Evolutionary conservation across 1,140 invertebrate species (phyloP).

Genomic region (Kradibia gibbosae): DNA sequence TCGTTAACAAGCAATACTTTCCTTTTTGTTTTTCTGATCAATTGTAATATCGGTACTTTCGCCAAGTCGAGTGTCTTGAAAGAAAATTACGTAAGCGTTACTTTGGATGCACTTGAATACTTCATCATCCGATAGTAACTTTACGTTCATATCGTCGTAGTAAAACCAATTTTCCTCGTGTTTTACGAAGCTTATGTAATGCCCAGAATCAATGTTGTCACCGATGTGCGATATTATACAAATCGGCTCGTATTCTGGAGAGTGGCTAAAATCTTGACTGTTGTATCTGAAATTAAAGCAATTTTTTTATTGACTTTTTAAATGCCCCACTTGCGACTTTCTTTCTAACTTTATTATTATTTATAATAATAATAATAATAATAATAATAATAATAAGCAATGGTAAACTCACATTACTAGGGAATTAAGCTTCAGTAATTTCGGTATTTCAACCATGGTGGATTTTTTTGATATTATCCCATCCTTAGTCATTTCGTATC

Average conservation of each 20-base stretch:
- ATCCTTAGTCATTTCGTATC: slow-evolving; percentile 61
- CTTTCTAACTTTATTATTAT: no score
- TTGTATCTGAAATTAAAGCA: slow-evolving; percentile 53
- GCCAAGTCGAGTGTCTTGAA: slow-evolving; percentile 55
- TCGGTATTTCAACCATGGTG: slow-evolving; percentile 60
- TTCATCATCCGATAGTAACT: slow-evolving; percentile 59
- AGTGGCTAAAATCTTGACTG: slow-evolving; percentile 43
- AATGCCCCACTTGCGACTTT: no score
- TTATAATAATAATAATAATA: no score
- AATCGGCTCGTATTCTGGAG: slow-evolving; percentile 59
- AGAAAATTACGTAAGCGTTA: slow-evolving; percentile 65
- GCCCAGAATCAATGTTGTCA: slow-evolving; percentile 63
- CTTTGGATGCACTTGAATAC: slow-evolving; percentile 60
- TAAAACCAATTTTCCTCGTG: slow-evolving; percentile 64
- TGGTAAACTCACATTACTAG: slow-evolving; percentile 59
- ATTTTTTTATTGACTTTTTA: slow-evolving; percentile 8
- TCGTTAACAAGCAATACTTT: slow-evolving; percentile 43
- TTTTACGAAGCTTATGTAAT: slow-evolving; percentile 65
- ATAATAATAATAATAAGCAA: slow-evolving; percentile 7
- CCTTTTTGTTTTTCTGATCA: slow-evolving; percentile 33
- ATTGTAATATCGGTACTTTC: slow-evolving; percentile 15
- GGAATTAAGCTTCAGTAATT: slow-evolving; percentile 55
- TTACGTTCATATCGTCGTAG: slow-evolving; percentile 63
- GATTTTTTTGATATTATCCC: slow-evolving; percentile 62
- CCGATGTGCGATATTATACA: slow-evolving; percentile 65